Evolutionary conservation across 2,888 invertebrate species (phyloP).

Genomic region (Perizoma affinitatum): DNA sequence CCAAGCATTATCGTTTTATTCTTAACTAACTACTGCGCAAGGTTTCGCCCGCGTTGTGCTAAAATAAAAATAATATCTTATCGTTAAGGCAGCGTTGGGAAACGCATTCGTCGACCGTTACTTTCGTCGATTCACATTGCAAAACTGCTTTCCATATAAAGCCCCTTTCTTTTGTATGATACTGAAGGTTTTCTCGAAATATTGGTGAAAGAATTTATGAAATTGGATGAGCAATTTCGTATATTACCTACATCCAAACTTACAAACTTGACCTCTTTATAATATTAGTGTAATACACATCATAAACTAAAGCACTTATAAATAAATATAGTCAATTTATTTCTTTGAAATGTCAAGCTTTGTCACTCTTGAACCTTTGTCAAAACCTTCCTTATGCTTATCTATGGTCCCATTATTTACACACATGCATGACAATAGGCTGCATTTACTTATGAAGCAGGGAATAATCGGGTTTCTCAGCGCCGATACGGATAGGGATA

Average conservation of each 20-base stretch:
- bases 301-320: too few species aligned
- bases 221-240: too few species aligned
- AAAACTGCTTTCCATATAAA: background rate
- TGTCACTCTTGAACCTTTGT: constrained; percentile 12
- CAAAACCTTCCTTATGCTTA: constrained; percentile 13
- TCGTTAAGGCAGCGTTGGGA: too few species aligned
- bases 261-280: too few species aligned
- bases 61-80: too few species aligned
- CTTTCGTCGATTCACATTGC: too few species aligned
- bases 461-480: background rate
- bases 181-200: background rate
- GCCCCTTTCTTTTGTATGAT: background rate
- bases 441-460: background rate
- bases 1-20: too few species aligned
- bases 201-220: background rate
- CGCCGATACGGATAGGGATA: background rate
- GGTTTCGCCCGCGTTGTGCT: too few species aligned
- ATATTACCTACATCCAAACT: too few species aligned
- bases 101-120: too few species aligned
- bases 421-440: background rate
- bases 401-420: constrained; percentile 15
- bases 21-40: too few species aligned
- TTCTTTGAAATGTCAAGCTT: constrained; percentile 1
- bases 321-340: background rate
- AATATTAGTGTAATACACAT: too few species aligned